phyloP scores from a whole-genome alignment of 2,113 vertebrate genomes.

The Axis porcinus region DNA sequence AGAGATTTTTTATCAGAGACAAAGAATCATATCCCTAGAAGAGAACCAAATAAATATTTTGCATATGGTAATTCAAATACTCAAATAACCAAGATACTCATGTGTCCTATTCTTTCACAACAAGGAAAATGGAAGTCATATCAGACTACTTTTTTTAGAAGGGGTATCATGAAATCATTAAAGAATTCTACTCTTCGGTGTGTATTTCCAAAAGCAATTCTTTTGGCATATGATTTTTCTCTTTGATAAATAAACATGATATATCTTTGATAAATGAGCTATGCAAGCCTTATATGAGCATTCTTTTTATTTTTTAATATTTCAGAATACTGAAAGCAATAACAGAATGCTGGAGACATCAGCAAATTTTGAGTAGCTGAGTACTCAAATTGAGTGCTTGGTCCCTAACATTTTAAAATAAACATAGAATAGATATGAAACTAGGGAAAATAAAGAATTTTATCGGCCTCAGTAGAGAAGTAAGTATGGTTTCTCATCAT shows the following conservation, averaged over 20 bases:
- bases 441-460: constrained; percentile 19
- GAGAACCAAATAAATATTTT: background rate
- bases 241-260: constrained; percentile 5
- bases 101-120: background rate
- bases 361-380: constrained; percentile 1
- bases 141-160: background rate
- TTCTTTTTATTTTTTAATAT: background rate
- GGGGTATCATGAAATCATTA: background rate
- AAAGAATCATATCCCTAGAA: background rate
- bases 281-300: background rate
- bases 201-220: background rate
- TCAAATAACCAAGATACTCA: background rate
- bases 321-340: constrained; percentile 12
- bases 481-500: constrained; percentile 28
- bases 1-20: background rate
- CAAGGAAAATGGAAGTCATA: background rate
- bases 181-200: background rate
- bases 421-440: constrained; percentile 43
- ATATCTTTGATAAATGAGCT: constrained; percentile 17
- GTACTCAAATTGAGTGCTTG: background rate
- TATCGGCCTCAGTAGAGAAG: background rate
- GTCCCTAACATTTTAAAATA: constrained; percentile 51
- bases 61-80: background rate
- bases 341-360: background rate
- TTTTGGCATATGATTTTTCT: background rate